Conservation (phyloP, 2,797 vertebrate species). For the Denticeps clupeoides region DNA sequence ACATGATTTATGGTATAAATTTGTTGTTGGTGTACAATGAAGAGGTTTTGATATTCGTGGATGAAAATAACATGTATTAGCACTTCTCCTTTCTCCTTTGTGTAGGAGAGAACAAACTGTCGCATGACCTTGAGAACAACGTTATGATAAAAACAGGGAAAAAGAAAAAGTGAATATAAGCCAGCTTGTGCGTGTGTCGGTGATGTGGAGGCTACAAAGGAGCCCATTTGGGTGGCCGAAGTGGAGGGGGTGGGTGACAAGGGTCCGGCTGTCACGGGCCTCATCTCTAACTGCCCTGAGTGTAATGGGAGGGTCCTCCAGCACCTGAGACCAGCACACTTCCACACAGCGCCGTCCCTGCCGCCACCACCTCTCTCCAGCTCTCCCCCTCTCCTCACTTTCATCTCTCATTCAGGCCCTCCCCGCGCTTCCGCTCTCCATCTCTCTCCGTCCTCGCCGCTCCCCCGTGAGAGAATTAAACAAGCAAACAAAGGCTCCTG, state of each 20-base stretch:
- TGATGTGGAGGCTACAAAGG: constrained; percentile 19
- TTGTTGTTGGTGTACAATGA: too few species aligned
- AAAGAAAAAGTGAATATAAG: too few species aligned
- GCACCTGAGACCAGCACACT: constrained; percentile 72
- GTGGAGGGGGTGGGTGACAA: constrained; percentile 30
- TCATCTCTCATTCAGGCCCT: constrained; percentile 57
- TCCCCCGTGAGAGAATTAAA: constrained; percentile 30
- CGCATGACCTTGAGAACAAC: too few species aligned
- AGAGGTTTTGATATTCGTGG: too few species aligned
- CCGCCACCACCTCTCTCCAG: constrained; percentile 13
- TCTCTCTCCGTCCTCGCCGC: constrained; percentile 1
- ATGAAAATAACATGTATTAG: too few species aligned
- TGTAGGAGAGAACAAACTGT: too few species aligned
- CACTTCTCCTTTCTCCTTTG: too few species aligned
- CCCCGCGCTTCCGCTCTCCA: constrained; percentile 3
- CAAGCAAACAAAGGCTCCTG: constrained; percentile 40
- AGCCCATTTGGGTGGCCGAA: constrained; percentile 35
- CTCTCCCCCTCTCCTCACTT: constrained; percentile 34
- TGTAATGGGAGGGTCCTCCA: constrained; percentile 66
- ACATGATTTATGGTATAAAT: too few species aligned
- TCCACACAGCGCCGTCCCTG: constrained; percentile 42
- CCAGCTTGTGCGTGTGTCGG: neutral
- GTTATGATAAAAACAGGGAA: too few species aligned
- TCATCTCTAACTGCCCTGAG: constrained; percentile 51
- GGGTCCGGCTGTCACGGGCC: constrained; percentile 47